Evolutionary conservation across 2,797 vertebrate genomes (phyloP).

Genomic region (Notolepis coatsorum): DNA sequence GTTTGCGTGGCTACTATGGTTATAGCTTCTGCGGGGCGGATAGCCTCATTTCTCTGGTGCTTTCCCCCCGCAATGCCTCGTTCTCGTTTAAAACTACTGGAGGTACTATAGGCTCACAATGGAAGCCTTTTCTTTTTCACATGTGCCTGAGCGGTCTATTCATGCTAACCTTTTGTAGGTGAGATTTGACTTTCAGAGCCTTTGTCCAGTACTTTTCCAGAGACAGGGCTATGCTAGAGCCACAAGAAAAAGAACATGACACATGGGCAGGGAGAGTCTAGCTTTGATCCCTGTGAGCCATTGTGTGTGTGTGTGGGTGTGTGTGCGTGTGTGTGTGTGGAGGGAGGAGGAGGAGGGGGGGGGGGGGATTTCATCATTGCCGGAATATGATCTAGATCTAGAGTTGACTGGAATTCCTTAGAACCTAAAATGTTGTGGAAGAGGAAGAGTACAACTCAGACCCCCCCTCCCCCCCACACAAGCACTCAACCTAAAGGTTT

Average conservation of each 20-base stretch:
- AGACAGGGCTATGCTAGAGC: neutral
- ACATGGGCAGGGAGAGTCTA: slow-evolving; percentile 5
- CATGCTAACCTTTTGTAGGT: slow-evolving; percentile 5
- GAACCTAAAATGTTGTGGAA: no score
- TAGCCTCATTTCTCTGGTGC: neutral
- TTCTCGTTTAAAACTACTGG: neutral
- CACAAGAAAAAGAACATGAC: slow-evolving; percentile 3
- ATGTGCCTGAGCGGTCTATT: neutral
- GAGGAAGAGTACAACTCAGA: no score
- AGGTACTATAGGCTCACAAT: neutral
- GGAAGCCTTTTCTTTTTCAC: neutral
- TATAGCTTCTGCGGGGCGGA: no score
- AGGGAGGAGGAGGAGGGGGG: no score
- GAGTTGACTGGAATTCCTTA: no score
- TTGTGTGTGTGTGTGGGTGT: neutral
- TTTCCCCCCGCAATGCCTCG: neutral
- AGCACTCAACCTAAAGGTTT: no score
- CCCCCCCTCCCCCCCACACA: no score
- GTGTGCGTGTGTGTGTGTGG: neutral
- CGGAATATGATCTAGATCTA: no score
- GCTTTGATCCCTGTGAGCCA: slow-evolving; percentile 13
- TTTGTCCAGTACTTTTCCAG: slow-evolving; percentile 4
- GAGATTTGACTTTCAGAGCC: slow-evolving; percentile 2
- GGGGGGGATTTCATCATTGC: no score
- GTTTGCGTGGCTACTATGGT: no score